Conservation (phyloP, 2,797 vertebrate genomes). For the Alosa sapidissima region DNA sequence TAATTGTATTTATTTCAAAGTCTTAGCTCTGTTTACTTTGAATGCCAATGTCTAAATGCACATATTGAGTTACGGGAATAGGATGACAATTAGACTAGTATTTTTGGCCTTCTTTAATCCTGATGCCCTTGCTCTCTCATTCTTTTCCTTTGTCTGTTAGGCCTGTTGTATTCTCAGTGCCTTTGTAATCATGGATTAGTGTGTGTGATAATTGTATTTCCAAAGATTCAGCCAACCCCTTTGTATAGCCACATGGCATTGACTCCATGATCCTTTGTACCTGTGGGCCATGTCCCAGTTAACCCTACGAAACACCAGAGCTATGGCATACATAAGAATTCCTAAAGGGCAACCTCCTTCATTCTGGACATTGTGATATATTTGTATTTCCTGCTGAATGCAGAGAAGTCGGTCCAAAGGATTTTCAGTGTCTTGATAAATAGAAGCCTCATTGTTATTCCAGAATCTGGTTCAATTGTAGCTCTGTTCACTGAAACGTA, state of each 20-base stretch:
- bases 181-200: neutral
- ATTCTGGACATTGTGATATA: too few species aligned
- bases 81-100: neutral
- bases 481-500: neutral
- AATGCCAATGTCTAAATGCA: neutral
- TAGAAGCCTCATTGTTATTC: neutral
- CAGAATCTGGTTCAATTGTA: neutral
- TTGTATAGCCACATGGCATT: neutral
- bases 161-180: neutral
- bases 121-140: neutral
- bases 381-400: neutral
- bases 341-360: too few species aligned
- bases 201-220: slow-evolving; percentile 1
- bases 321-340: too few species aligned
- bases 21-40: neutral
- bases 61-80: neutral
- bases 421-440: neutral
- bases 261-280: neutral
- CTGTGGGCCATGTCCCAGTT: neutral
- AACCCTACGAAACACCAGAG: neutral
- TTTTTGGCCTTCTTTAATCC: neutral
- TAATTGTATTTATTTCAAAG: neutral
- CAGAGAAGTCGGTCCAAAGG: neutral
- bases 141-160: neutral
- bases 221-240: neutral